Evolutionary conservation across 2,888 invertebrate species (phyloP), one percentile per base, ranked within the genome.

Genomic region (Stenichneumon culpator): DNA sequence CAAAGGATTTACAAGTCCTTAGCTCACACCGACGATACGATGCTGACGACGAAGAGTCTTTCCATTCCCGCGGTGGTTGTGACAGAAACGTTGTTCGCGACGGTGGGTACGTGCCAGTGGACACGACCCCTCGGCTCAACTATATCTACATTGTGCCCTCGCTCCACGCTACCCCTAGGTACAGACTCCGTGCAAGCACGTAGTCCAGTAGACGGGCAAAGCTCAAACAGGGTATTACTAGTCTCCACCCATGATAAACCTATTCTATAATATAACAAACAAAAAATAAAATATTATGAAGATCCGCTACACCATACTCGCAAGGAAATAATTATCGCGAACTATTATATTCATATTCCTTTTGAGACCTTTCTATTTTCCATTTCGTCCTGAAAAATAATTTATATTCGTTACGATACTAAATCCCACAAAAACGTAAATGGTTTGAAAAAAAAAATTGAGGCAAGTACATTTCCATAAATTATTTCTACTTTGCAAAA

Each of bases 111-210:
- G 90, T 90, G 90, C 89, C 87, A 79, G 83, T 82, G 82, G 84
- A 87, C 87, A 80, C 86, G 79, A 86, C 78, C 88, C 88, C 86
- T 86, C 87, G 89, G 90, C 89, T 91, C 90, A 91, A 80, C 79
- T 80, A 73, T 83, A 83, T 83, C 79, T 69, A 83, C 86, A 86
- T 63, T 79, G 80, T 80, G 73, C 72, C 70, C 32, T 68, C 63
- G 44, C 54, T 47, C 52, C 25, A 79, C 79, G 14, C 36, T 36
- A n/a, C 39, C 60, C 39, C 79, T 67, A 75, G 25, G 36, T 57
- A 32, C 25, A 54, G 69, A 44, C 54, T 74, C 77, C 22, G 74
- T 63, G 47, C 78, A 77, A 83, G 79, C 79, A 73, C 83, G 73
- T 78, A 72, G 79, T 75, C 72, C 44, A 65, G 50, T 73, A 85